Evolutionary conservation across 2,797 vertebrate genomes (phyloP).

Genomic region (Mus minutoides): DNA sequence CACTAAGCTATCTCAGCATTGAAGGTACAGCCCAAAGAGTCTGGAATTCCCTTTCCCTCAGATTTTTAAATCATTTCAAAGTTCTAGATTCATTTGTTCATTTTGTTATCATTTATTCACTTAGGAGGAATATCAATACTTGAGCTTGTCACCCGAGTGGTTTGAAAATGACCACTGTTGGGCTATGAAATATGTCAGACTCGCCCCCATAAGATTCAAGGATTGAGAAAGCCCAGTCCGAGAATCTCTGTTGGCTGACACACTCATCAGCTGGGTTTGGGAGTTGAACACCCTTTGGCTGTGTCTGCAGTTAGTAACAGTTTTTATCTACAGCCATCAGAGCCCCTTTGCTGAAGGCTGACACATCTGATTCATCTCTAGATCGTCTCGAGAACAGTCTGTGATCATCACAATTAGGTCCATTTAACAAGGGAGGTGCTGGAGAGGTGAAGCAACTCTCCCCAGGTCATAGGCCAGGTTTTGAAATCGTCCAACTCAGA

Average conservation of each 20-base stretch:
- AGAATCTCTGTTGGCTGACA: not conserved
- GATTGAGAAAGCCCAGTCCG: not conserved
- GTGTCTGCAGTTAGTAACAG: not conserved
- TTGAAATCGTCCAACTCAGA: not conserved
- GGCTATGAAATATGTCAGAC: not conserved
- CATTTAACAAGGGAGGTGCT: slow-evolving; percentile 22
- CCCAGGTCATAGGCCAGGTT: not conserved
- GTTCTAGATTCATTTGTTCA: not conserved
- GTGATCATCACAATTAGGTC: not conserved
- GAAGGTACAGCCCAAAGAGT: not conserved
- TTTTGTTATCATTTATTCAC: not conserved
- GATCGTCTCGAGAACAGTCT: not conserved
- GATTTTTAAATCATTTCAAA: slow-evolving; percentile 28
- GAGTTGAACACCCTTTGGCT: not conserved
- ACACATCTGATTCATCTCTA: not conserved
- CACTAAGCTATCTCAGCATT: not conserved
- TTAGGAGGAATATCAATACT: not conserved
- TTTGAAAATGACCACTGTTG: not conserved
- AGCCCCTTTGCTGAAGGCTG: not conserved
- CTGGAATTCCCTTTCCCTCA: not conserved
- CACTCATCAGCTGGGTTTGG: not conserved
- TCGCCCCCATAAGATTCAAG: not conserved
- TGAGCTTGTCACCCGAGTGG: not conserved
- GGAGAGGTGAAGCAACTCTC: not conserved
- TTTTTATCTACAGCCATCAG: not conserved